Evolutionary conservation across 2,113 vertebrate genomes (phyloP), one percentile per base, ranked within the genome.

Genomic region (Apus apus): DNA sequence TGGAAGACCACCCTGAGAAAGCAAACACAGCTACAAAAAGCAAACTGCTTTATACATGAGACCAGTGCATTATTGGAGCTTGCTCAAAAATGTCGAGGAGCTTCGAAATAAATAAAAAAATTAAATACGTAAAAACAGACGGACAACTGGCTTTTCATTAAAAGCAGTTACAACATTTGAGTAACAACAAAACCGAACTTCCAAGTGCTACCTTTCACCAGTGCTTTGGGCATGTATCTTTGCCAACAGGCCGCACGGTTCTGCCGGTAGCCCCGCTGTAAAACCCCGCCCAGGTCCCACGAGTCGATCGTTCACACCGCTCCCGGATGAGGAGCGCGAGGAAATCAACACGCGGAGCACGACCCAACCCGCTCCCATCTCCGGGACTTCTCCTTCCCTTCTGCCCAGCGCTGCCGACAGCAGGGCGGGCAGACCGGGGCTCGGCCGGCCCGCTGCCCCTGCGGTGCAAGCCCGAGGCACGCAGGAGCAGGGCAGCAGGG

Each of bases 51-150:
- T 53, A 38, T 2, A n/a, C 17, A 15, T 1, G 18, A 51, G 34
- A 7, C 32, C 60, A 21, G 13, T 12, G 15, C 51, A 26, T 51
- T 9, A 74, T 2, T 1, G 0, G 3, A n/a, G 20, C n/a, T 50
- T 7, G 16, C 1, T 36, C 21, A 72, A 83, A 79, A 67, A 62
- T 1, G 58, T 1, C 1, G 3, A 68, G 22, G 8, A 58, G 48
- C 26, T 79, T 46, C 19, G 27, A 66, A 74, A 38, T 13, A 9
- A 29, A 23, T 25, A 38, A 38, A 29, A 23, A 50, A 38, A 38
- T 38, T 38, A 38, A 38, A 38, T 8, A 38, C 38, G 10, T 21
- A 21, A 48, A 48, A 48, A 48, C 21, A 48, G 21, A 21, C 19
- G 18, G 15, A n/a, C 14, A 60, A 25, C 40, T 16, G 15, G 40